Evolutionary conservation across 2,888 invertebrate genomes (phyloP).

Genomic region (Sesamia inferens): DNA sequence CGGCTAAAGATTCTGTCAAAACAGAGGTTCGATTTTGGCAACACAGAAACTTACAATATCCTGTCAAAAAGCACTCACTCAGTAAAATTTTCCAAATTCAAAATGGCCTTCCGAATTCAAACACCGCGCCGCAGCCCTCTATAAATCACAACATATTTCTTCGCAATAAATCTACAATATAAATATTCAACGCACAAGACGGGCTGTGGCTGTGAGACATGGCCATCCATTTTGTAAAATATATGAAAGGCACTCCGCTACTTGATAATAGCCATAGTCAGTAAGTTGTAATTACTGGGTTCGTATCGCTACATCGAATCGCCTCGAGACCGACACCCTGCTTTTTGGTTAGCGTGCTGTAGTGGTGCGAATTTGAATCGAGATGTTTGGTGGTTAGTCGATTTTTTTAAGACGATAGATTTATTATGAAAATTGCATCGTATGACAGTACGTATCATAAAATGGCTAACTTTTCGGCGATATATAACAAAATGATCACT

Average conservation of each 20-base stretch:
- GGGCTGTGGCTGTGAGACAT: slow-evolving; percentile 75
- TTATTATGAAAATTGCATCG: background rate
- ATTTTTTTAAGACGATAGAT: slow-evolving; percentile 16
- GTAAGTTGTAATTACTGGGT: slow-evolving; percentile 86
- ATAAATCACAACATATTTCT: slow-evolving; percentile 79
- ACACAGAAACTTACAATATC: background rate
- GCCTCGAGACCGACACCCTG: slow-evolving; percentile 78
- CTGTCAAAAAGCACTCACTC: background rate
- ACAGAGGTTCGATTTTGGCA: background rate
- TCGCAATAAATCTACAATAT: slow-evolving; percentile 87
- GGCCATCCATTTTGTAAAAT: slow-evolving; percentile 88
- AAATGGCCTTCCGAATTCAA: slow-evolving; percentile 56
- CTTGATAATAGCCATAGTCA: slow-evolving; percentile 86
- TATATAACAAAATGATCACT: background rate
- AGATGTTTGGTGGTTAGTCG: slow-evolving; percentile 31
- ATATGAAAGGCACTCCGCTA: slow-evolving; percentile 87
- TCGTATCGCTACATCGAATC: slow-evolving; percentile 82
- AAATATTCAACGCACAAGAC: slow-evolving; percentile 84
- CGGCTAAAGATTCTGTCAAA: too few relatives aligned
- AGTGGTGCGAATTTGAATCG: slow-evolving; percentile 61
- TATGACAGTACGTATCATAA: background rate
- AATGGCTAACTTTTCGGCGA: background rate
- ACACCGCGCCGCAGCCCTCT: slow-evolving; percentile 61
- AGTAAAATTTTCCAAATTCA: slow-evolving; percentile 11
- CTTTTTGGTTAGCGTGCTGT: slow-evolving; percentile 76